Conservation (phyloP, 2,797 vertebrate species). For the Betta splendens region DNA sequence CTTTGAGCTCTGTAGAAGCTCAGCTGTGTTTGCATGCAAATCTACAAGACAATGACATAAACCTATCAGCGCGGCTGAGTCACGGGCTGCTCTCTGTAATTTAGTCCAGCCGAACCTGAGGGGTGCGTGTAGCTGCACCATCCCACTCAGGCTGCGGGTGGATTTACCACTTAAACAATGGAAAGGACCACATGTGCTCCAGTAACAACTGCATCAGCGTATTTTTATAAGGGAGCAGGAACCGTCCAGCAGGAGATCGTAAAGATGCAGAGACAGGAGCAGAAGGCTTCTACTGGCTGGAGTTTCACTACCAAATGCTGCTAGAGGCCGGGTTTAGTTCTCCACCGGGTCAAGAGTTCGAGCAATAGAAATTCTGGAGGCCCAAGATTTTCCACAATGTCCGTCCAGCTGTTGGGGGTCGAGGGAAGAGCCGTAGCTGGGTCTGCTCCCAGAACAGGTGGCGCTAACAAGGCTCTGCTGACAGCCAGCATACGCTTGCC, state of each 20-base stretch:
- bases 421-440: conserved; percentile 11
- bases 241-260: conserved; percentile 33
- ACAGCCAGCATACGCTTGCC: conserved; percentile 54
- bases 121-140: neutral
- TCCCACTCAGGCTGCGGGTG: neutral
- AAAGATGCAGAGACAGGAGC: conserved; percentile 32
- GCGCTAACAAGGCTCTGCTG: conserved; percentile 62
- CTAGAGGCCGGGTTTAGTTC: neutral
- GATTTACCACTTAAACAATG: conserved; percentile 6
- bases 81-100: neutral
- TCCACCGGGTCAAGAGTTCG: neutral
- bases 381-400: conserved; percentile 9
- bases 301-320: conserved; percentile 37
- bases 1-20: neutral
- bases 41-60: neutral
- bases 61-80: neutral
- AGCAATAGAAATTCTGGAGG: conserved; percentile 14
- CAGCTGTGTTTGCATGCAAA: neutral
- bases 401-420: conserved; percentile 52
- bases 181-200: neutral
- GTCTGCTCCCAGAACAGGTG: conserved; percentile 65
- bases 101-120: neutral
- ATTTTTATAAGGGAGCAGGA: conserved; percentile 32
- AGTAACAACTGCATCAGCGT: conserved; percentile 8
- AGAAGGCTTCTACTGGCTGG: conserved; percentile 23